Conservation (phyloP, 2,888 invertebrate species). For the Acanthosepion esculentum region DNA sequence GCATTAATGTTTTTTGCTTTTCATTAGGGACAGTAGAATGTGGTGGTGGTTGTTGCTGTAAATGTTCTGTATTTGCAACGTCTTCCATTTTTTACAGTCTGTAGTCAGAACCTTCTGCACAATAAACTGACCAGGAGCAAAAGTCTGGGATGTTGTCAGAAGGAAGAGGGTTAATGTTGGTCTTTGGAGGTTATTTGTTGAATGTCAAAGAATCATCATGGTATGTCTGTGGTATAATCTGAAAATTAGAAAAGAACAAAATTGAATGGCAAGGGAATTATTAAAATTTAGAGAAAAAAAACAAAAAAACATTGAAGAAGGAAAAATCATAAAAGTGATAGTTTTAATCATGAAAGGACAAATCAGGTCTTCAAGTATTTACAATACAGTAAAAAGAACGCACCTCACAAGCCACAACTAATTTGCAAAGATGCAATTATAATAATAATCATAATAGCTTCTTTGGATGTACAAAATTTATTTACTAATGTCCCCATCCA, state of each 20-base stretch:
- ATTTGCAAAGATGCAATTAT: too few species aligned
- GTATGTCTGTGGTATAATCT: not conserved
- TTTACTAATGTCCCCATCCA: too few species aligned
- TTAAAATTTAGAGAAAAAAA: too few species aligned
- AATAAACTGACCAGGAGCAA: not conserved
- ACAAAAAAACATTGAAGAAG: too few species aligned
- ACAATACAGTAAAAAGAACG: too few species aligned
- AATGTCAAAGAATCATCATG: not conserved
- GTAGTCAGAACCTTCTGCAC: not conserved
- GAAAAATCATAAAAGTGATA: too few species aligned
- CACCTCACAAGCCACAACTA: too few species aligned
- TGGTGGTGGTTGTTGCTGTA: not conserved
- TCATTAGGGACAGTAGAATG: not conserved
- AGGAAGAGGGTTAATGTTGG: not conserved
- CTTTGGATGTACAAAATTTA: too few species aligned
- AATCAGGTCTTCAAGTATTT: too few species aligned
- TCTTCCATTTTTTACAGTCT: not conserved
- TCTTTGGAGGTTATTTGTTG: not conserved
- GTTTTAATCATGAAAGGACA: too few species aligned
- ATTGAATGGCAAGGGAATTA: too few species aligned
- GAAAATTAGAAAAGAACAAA: not conserved
- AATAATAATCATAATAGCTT: too few species aligned
- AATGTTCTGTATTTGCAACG: not conserved
- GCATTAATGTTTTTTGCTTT: not conserved
- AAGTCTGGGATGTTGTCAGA: slow-evolving; percentile 3